Evolutionary conservation across 2,888 invertebrate species (phyloP), one percentile per base, ranked within the genome.

Genomic region (Trypoxylon attenuatum): DNA sequence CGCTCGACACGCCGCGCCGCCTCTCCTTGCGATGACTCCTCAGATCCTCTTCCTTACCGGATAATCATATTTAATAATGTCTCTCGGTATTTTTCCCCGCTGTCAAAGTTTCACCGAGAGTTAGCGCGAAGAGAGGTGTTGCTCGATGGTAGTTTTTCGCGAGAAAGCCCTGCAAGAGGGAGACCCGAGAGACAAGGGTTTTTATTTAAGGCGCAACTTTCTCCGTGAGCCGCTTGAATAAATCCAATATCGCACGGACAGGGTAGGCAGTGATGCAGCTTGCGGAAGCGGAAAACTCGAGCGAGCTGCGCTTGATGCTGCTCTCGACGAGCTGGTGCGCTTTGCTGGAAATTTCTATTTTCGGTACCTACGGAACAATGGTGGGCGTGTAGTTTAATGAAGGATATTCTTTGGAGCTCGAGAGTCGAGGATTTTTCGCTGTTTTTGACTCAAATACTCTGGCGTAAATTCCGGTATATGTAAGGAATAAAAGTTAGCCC

Each of bases 31-130:
- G 13, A 4, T 13, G 33, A 33, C 25, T 39, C 22, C 45, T 39
- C 25, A 38, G 58, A 50, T 56, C 41, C 46, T 19, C 45, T 23
- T n/a, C 53, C 52, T 27, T 22, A 33, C 41, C 27, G 60, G 71
- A 71, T 71, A 69, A 84, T 85, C 82, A 81, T 84, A 86, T 86
- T 85, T 84, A 86, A 85, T 86, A 85, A 85, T 82, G 81, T 82
- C 83, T 59, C 80, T 74, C 81, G 59, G 74, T 83, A 84, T 85
- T 85, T 86, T 83, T 82, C 5, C 13, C 74, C 72, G 76, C 78
- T 73, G 82, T 81, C 82, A 79, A 84, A 84, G 79, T 84, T 82
- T 62, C 65, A 67, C 53, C 63, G 73, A 76, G 80, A 82, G 71
- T 79, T 77, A 72, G 77, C 52, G 72, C 71, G 69, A 75, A 77